Conservation (phyloP, 2,888 invertebrate genomes). For the Sphinx pinastri region DNA sequence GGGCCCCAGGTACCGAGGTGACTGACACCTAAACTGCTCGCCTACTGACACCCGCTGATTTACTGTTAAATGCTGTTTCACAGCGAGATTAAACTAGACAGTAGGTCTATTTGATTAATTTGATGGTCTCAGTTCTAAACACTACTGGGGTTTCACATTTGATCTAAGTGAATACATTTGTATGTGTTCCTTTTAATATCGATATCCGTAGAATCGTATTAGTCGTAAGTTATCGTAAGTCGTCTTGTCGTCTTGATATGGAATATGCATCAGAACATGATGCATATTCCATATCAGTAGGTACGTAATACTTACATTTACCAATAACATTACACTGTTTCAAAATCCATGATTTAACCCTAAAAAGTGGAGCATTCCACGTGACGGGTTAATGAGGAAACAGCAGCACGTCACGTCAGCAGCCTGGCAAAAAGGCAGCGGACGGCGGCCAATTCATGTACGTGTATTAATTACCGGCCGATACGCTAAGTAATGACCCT, state of each 20-base stretch:
- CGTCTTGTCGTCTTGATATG: too few relatives aligned
- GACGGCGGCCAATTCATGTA: conserved; percentile 34
- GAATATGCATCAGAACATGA: too few relatives aligned
- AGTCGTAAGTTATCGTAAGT: too few relatives aligned
- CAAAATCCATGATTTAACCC: not conserved
- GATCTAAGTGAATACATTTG: not conserved
- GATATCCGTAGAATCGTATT: too few relatives aligned
- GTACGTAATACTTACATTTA: too few relatives aligned
- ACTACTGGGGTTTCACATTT: not conserved
- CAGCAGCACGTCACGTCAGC: conserved; percentile 10
- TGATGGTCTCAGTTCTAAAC: not conserved
- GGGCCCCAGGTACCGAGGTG: conserved; percentile 58
- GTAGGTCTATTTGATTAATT: conserved; percentile 15
- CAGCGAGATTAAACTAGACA: conserved; percentile 29
- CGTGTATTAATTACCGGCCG: conserved; percentile 75
- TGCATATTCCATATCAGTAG: too few relatives aligned
- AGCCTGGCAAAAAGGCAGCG: conserved; percentile 52
- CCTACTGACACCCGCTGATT: conserved; percentile 54
- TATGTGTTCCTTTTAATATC: too few relatives aligned
- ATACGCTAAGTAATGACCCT: conserved; percentile 82
- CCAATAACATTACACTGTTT: not conserved
- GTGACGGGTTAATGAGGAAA: conserved; percentile 19
- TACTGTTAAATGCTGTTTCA: conserved; percentile 47
- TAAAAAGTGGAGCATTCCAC: not conserved
- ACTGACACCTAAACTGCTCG: conserved; percentile 43